Conservation (phyloP, 2,888 invertebrate genomes). For the Calliscelio sp. region DNA sequence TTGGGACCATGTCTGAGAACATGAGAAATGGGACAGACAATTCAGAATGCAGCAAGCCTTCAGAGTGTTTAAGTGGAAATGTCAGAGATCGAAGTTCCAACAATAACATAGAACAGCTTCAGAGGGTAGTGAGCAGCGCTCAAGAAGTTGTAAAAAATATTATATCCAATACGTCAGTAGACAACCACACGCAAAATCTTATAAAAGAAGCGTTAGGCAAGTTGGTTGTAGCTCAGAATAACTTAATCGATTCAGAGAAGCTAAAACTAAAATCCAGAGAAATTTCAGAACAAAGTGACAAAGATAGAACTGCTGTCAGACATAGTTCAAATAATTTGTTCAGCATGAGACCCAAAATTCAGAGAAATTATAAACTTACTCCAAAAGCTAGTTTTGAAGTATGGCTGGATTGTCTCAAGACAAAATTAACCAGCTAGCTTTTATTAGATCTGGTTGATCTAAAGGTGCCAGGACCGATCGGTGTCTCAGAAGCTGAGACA, state of each 20-base stretch:
- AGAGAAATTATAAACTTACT: constrained; percentile 65
- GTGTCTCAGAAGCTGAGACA: constrained; percentile 24
- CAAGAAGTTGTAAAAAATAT: constrained; percentile 37
- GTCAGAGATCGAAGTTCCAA: background rate
- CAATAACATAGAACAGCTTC: background rate
- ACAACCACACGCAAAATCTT: background rate
- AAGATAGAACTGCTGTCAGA: background rate
- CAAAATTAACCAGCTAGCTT: constrained; percentile 60
- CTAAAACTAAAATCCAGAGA: constrained; percentile 19
- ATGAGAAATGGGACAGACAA: no score
- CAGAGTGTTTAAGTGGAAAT: no score
- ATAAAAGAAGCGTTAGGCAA: constrained; percentile 34
- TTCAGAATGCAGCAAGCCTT: no score
- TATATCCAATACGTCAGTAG: background rate
- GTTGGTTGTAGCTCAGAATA: constrained; percentile 37
- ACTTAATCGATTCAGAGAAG: constrained; percentile 30
- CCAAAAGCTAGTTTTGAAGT: constrained; percentile 62
- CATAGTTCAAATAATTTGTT: background rate
- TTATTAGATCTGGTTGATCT: constrained; percentile 64
- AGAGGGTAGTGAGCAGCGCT: constrained; percentile 24
- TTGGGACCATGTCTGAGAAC: constrained; percentile 41
- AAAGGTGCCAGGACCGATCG: constrained; percentile 27
- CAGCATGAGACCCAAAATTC: constrained; percentile 48
- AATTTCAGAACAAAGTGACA: background rate
- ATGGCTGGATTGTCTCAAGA: constrained; percentile 63